A percentile compares a stretch with the other conserved stretches of the same genome.
phyloP scores from a whole-genome alignment of 2,888 invertebrate species.

The Zootermopsis nevadensis region DNA sequence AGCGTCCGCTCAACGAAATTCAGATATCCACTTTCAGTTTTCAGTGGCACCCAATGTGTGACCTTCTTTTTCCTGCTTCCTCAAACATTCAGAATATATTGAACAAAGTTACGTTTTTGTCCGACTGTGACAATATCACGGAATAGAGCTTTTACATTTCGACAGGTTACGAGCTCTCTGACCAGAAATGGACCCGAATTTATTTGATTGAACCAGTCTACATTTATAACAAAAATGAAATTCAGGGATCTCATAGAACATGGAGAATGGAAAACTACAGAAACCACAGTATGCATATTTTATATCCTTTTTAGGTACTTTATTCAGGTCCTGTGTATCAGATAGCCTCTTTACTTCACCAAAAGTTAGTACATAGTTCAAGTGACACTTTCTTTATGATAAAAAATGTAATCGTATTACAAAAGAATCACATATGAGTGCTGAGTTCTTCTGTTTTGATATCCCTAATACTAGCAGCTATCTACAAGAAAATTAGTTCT shows the following conservation, averaged over 20 bases:
- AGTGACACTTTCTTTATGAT: no score
- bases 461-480: no score
- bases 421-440: no score
- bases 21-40: background rate
- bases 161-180: background rate
- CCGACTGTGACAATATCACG: background rate
- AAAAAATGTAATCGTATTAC: no score
- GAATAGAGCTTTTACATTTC: background rate
- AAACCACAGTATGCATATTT: background rate
- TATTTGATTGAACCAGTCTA: background rate
- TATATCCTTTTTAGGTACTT: background rate
- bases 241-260: background rate
- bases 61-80: background rate
- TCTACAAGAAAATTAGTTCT: no score
- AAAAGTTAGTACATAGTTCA: background rate
- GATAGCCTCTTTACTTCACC: background rate
- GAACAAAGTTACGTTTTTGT: background rate
- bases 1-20: background rate
- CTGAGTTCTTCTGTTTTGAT: no score
- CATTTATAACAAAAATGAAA: background rate
- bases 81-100: background rate
- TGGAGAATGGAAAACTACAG: background rate
- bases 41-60: background rate
- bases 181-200: background rate
- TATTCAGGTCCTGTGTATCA: background rate